These are phyloP conservation scores for Ctenodactylus gundi DNA, from an alignment of 2,113 vertebrate species.

Conservation along the genomic window DNA sequence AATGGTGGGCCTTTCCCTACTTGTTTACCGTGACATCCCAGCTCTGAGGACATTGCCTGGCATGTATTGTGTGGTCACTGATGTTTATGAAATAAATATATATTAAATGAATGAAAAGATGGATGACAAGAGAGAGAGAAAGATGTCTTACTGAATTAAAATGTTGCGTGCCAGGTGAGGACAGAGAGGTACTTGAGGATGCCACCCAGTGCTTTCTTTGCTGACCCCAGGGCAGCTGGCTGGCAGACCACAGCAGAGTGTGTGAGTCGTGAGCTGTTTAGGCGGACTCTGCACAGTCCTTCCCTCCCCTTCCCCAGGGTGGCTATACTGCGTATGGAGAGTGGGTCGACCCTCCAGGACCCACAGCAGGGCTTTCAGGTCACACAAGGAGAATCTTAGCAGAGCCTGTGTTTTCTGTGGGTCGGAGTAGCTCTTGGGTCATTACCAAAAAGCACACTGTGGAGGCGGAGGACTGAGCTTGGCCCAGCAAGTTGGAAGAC, in stretches of 20 bases:
- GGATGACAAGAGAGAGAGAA: neutral
- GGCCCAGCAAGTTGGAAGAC: neutral
- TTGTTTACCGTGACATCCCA: neutral
- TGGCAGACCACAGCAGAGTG: neutral
- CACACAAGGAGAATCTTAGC: neutral
- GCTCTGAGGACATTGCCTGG: neutral
- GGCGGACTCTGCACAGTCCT: no score
- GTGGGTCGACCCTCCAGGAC: neutral
- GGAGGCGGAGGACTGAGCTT: neutral
- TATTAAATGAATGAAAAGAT: neutral
- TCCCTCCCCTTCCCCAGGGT: neutral
- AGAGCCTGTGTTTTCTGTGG: neutral
- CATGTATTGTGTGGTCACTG: neutral
- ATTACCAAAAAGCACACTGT: neutral
- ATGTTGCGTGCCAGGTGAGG: neutral
- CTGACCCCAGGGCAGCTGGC: neutral
- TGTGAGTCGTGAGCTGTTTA: neutral
- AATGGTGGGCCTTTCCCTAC: neutral
- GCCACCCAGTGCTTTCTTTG: rapidly evolving
- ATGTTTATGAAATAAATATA: neutral
- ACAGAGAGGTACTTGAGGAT: neutral
- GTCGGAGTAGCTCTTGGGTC: neutral
- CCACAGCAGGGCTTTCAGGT: neutral
- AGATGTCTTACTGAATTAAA: neutral
- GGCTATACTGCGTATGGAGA: no score